These are phyloP conservation scores for Homarus gammarus DNA, from an alignment of 2,888 invertebrate genomes.

Conservation along the genomic window DNA sequence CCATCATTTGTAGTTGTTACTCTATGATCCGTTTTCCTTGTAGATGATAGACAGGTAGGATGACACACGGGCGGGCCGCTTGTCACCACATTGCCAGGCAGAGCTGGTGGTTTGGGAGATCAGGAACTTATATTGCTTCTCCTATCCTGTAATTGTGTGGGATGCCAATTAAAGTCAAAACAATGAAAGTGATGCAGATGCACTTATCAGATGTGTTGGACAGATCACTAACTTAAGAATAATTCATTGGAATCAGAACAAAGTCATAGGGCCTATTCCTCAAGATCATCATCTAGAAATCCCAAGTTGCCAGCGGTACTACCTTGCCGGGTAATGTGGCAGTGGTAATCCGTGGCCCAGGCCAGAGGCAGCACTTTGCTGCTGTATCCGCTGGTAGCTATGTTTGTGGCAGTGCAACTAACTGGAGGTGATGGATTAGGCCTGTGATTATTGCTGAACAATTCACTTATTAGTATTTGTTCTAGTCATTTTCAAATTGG, in stretches of 20 bases:
- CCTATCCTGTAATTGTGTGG: slow-evolving; percentile 50
- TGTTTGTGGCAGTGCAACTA: slow-evolving; percentile 53
- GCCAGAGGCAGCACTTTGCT: slow-evolving; percentile 49
- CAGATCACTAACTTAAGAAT: slow-evolving; percentile 34
- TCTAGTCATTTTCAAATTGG: slow-evolving; percentile 72
- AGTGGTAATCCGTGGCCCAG: slow-evolving; percentile 14
- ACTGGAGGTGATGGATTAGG: slow-evolving; percentile 61
- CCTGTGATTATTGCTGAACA: slow-evolving; percentile 68
- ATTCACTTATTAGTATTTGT: slow-evolving; percentile 71
- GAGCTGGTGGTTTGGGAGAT: slow-evolving; percentile 69
- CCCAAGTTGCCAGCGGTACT: slow-evolving; percentile 42
- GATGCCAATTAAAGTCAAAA: slow-evolving; percentile 43
- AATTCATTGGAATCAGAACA: slow-evolving; percentile 55
- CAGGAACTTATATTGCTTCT: slow-evolving; percentile 54
- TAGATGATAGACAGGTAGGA: slow-evolving; percentile 68
- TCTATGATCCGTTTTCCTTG: slow-evolving; percentile 70
- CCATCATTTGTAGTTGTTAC: slow-evolving; percentile 74
- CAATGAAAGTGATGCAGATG: slow-evolving; percentile 21
- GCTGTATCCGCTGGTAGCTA: slow-evolving; percentile 45
- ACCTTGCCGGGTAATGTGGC: slow-evolving; percentile 38
- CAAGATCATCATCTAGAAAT: slow-evolving; percentile 50
- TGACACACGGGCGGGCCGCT: slow-evolving; percentile 65
- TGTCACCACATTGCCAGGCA: slow-evolving; percentile 69
- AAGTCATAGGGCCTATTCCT: slow-evolving; percentile 54
- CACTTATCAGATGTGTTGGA: slow-evolving; percentile 14